Conservation (phyloP, 1,140 invertebrate genomes). For the Zophobas atratus region DNA sequence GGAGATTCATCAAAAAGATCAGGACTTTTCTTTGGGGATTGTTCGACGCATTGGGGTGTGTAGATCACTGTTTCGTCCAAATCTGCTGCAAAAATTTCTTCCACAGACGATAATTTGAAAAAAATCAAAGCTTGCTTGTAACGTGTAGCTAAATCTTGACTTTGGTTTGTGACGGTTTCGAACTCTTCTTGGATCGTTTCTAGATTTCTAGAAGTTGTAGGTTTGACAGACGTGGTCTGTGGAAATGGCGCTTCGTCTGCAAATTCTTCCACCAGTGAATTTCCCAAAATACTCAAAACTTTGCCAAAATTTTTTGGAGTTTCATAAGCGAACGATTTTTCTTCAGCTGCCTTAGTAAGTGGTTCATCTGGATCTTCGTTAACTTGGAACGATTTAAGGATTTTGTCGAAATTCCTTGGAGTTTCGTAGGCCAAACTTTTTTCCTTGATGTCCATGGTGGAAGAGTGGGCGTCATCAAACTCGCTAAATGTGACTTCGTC, state of each 20-base stretch:
- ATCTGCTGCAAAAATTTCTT: conserved; percentile 50
- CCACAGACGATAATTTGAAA: conserved; percentile 48
- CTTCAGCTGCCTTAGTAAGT: conserved; percentile 23
- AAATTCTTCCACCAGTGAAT: neutral
- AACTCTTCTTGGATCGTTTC: neutral
- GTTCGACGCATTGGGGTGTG: conserved; percentile 36
- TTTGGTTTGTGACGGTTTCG: neutral
- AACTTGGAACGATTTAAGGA: conserved; percentile 1
- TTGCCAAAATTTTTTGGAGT: conserved; percentile 55
- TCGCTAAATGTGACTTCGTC: conserved; percentile 7
- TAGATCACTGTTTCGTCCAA: conserved; percentile 57
- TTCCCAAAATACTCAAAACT: conserved; percentile 50
- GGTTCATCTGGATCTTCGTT: conserved; percentile 31
- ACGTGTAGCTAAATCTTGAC: no score
- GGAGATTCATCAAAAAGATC: conserved; percentile 40
- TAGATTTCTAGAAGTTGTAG: conserved; percentile 9
- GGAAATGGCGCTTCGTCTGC: no score
- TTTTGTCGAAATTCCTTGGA: conserved; percentile 52
- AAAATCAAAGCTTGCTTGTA: conserved; percentile 39
- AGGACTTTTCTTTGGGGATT: neutral
- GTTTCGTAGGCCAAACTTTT: conserved; percentile 55
- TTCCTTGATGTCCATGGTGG: conserved; percentile 26
- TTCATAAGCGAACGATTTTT: conserved; percentile 56
- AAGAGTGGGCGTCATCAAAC: conserved; percentile 27
- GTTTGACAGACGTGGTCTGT: neutral